Evolutionary conservation across 2,113 vertebrate genomes (phyloP), one percentile per base, ranked within the genome.

Genomic region (Eurystomus gularis): DNA sequence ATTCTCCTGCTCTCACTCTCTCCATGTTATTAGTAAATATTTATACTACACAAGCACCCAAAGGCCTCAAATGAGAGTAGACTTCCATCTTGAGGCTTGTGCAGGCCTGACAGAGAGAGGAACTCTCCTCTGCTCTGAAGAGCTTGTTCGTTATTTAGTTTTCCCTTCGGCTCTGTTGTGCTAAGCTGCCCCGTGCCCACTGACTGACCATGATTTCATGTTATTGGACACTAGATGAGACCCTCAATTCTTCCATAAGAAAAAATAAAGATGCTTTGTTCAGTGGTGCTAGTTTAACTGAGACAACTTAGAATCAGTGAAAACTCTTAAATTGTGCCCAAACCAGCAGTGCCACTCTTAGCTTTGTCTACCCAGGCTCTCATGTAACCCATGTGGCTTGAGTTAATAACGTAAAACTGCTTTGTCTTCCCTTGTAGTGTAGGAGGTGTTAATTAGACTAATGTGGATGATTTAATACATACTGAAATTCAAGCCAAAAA

Each of bases 11-110:
- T 97, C 93, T 97, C 84, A 44, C 89, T 94, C 95, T 91, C 57
- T 94, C 46, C 35, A 25, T 61, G 75, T 86, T 97, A 92, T 94
- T 95, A 93, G 94, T 97, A 97, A 97, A 97, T 96, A 97, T 97
- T 97, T 96, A 95, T 72, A 82, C 46, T 85, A 7, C 4, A 54
- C 77, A 85, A 93, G 66, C 91, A 92, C 91, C 96, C 83, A 95
- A 96, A 94, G 95, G 81, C 70, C 77, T 89, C 81, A 15, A 3
- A 77, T 44, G 37, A 92, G 86, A 89, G 21, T 11, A 72, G 70
- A 19, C 62, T 91, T 96, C 92, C 91, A 95, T 92, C 77, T 37
- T 65, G 77, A 94, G 94, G 77, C 88, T 93, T n/a, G 3, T 33
- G 48, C 52, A 84, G 65, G 28, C 69, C 77, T 86, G 88, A 94